Evolutionary conservation across 37 sponge, comb jelly and placozoan species (phyloP).

Genomic region (Cladorhizidae sp.): DNA sequence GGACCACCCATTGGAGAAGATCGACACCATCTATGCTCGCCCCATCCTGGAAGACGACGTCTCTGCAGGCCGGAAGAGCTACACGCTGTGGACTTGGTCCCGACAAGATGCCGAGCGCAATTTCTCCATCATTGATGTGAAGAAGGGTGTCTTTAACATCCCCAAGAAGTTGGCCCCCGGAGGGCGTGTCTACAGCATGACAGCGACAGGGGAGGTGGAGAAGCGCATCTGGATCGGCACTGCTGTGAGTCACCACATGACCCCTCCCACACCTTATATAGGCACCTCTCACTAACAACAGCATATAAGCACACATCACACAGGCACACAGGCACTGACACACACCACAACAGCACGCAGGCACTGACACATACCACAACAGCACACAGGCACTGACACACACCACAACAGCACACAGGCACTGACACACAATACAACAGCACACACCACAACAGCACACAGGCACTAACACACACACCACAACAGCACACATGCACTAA

Average conservation of each 20-base stretch:
- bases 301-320: too few relatives aligned
- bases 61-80: slow-evolving; percentile 23
- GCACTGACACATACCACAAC: too few relatives aligned
- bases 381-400: too few relatives aligned
- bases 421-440: too few relatives aligned
- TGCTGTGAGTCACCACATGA: slow-evolving; percentile 47
- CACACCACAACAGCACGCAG: too few relatives aligned
- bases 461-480: too few relatives aligned
- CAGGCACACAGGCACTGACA: too few relatives aligned
- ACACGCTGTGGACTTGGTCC: slow-evolving; percentile 78
- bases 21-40: slow-evolving; percentile 63
- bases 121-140: slow-evolving; percentile 73
- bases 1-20: slow-evolving; percentile 77
- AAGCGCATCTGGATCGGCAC: slow-evolving; percentile 85
- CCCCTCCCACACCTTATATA: too few relatives aligned
- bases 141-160: slow-evolving; percentile 64
- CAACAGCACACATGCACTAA: too few relatives aligned
- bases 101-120: slow-evolving; percentile 65
- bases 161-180: slow-evolving; percentile 73
- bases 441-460: too few relatives aligned
- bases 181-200: slow-evolving; percentile 82
- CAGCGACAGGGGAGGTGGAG: slow-evolving; percentile 82
- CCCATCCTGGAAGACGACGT: slow-evolving; percentile 47
- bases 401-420: neutral
- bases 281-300: too few relatives aligned